Conservation (phyloP, 2,113 vertebrate genomes). For the Prunella himalayana region DNA sequence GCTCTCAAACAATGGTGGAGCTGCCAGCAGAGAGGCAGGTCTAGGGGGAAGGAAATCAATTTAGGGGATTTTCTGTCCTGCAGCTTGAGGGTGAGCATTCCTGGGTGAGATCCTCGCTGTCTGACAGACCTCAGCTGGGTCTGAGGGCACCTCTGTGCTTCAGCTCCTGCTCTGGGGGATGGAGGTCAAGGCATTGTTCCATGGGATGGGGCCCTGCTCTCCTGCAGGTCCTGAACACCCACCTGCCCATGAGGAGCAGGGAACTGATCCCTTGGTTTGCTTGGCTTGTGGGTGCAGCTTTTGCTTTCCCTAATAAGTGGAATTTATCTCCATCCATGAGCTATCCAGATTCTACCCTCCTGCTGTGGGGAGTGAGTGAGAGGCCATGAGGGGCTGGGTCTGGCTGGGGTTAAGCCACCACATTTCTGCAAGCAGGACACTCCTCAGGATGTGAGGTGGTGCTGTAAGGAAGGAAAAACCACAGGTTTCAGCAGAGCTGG, state of each 20-base stretch:
- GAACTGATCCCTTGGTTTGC: background rate
- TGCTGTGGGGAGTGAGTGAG: rapidly evolving
- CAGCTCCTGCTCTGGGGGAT: background rate
- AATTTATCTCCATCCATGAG: background rate
- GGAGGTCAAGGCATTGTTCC: background rate
- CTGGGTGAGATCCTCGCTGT: background rate
- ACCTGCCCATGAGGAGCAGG: background rate
- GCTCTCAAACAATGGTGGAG: background rate
- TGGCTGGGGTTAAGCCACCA: background rate
- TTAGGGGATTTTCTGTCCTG: background rate
- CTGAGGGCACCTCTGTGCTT: background rate
- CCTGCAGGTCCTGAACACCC: background rate
- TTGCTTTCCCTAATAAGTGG: background rate
- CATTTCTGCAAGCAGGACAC: background rate
- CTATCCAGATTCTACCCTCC: background rate
- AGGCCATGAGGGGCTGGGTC: background rate
- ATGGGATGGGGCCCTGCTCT: background rate
- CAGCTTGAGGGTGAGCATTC: rapidly evolving
- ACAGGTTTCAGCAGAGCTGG: background rate
- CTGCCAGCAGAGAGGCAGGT: background rate
- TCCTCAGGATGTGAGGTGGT: background rate
- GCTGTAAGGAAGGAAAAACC: background rate
- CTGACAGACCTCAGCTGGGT: rapidly evolving
- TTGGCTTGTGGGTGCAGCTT: background rate
- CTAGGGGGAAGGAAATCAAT: background rate